Conservation (phyloP, 2,888 invertebrate genomes). For the Bruchidius siliquastri region DNA sequence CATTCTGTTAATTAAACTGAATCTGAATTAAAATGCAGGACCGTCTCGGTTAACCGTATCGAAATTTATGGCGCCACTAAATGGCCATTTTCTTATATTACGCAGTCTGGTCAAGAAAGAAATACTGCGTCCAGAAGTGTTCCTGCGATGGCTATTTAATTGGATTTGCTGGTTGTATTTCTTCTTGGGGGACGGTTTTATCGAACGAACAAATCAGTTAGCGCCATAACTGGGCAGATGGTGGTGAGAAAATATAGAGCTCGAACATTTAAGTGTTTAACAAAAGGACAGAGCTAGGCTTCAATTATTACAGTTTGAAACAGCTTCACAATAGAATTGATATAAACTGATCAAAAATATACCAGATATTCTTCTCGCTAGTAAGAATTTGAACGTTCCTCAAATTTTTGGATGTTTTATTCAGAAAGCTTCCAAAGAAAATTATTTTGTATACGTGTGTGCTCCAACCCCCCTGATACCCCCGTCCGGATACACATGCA, state of each 20-base stretch:
- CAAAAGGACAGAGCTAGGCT: too few relatives aligned
- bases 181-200: background rate
- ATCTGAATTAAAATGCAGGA: background rate
- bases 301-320: too few relatives aligned
- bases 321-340: too few relatives aligned
- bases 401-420: too few relatives aligned
- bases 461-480: too few relatives aligned
- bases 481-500: too few relatives aligned
- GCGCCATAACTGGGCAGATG: background rate
- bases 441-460: too few relatives aligned
- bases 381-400: too few relatives aligned
- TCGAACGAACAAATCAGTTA: background rate
- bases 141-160: background rate
- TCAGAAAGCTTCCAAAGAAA: too few relatives aligned
- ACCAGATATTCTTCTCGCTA: too few relatives aligned
- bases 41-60: conserved; percentile 17
- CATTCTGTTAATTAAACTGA: background rate
- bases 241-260: background rate
- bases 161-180: background rate
- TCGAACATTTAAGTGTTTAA: too few relatives aligned
- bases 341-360: too few relatives aligned
- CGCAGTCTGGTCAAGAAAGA: conserved; percentile 20
- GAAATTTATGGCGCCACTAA: conserved; percentile 17
- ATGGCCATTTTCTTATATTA: conserved; percentile 17
- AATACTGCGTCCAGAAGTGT: conserved; percentile 12